Base-by-base conservation (phyloP, 2,888 invertebrate genomes). In the Mamestra brassicae region DNA sequence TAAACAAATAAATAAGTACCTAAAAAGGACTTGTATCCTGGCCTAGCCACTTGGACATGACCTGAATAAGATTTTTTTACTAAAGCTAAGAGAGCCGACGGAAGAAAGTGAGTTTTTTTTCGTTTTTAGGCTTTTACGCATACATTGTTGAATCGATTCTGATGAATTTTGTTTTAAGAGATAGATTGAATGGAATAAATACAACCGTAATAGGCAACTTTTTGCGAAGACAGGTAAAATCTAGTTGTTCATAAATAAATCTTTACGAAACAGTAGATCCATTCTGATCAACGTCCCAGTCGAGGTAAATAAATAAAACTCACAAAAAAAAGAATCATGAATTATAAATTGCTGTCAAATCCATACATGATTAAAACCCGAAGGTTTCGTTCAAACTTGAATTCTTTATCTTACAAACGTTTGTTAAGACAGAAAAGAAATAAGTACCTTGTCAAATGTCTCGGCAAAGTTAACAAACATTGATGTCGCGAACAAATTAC, bases 381-480 rank as follows among this genome's bases (percentile, higher is more conserved):
- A 82, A 68, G 52, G 15, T 38, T 58, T n/a, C 54, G 26, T 82
- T 73, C 80, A 60, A 78, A 78, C 66, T 78, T 72, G 60, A 81
- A 85, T 77, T 78, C 81, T 74, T 69, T 84, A 74, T 69, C 58
- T 66, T 26, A 26, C 58, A 80, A 84, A 68, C 50, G 57, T 63
- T 72, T 71, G 50, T 80, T 76, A 85, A 64, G 77, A 74, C 69
- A 81, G 79, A 83, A 81, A 81, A 83, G 78, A 89, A 90, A 88
- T 87, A 88, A 87, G 84, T 87, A 85, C 84, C 78, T 80, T 88
- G 88, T 90, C 88, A 90, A 89, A 89, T 88, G 90, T 89, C 91
- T 90, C 84, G 77, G 71, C 80, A 62, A 87, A 88, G 87, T 85
- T 89, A 89, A 89, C 89, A 88, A 90, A 89, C 85, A 74, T 67